A percentile compares a stretch with the other conserved stretches of the same genome.
Evolutionary conservation across 2,113 vertebrate genomes (phyloP).

Genomic region (Syngnathus scovelli): DNA sequence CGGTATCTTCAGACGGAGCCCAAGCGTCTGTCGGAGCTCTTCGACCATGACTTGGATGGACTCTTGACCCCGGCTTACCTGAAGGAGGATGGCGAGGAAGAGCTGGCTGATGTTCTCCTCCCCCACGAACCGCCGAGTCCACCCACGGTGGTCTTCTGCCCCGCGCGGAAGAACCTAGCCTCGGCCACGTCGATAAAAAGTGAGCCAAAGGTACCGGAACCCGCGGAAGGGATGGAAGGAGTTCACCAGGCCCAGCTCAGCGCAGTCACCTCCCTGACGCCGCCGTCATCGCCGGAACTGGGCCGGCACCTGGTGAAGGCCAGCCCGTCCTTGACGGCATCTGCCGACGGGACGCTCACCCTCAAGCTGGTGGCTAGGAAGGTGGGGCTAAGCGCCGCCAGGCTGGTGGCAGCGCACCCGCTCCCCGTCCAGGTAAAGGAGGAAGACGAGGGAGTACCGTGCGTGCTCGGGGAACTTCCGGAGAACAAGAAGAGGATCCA

Average conservation of each 20-base stretch:
- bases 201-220: conserved; percentile 46
- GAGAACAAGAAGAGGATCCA: conserved; percentile 99
- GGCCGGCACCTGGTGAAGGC: conserved; percentile 92
- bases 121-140: conserved; percentile 77
- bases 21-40: conserved; percentile 85
- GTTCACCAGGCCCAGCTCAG: conserved; percentile 95
- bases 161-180: conserved; percentile 73
- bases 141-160: conserved; percentile 60
- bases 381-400: conserved; percentile 81
- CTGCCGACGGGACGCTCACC: conserved; percentile 84
- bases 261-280: conserved; percentile 94
- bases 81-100: conserved; percentile 80
- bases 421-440: conserved; percentile 72
- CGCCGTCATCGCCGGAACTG: conserved; percentile 94
- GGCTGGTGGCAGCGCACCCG: conserved; percentile 76
- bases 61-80: conserved; percentile 83
- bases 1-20: conserved; percentile 97
- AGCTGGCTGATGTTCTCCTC: conserved; percentile 77
- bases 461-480: conserved; percentile 70
- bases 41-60: conserved; percentile 88
- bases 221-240: conserved; percentile 41
- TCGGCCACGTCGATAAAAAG: conserved; percentile 74
- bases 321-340: conserved; percentile 82
- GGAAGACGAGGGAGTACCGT: conserved; percentile 75
- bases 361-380: conserved; percentile 94